A percentile compares a stretch with the other conserved stretches of the same genome.
These are phyloP conservation scores for Rhagoletis zephyria DNA, from an alignment of 1,140 invertebrate species.

Conservation along the genomic window DNA sequence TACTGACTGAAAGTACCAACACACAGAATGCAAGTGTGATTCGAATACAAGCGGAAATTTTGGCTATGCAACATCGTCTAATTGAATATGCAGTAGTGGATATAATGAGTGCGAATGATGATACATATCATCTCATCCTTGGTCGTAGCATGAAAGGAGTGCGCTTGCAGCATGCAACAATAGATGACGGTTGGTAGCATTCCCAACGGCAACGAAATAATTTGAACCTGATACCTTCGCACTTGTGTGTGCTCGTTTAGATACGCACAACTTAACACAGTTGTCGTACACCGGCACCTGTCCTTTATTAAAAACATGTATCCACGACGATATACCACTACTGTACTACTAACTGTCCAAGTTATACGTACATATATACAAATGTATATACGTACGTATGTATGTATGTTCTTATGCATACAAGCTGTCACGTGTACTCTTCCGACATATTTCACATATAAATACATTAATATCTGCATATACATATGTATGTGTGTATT, in stretches of 20 bases:
- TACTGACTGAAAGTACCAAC: no score
- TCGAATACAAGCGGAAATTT: background rate
- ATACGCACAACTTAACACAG: background rate
- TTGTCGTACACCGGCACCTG: background rate
- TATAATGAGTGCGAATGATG: background rate
- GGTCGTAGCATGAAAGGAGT: background rate
- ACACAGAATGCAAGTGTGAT: no score
- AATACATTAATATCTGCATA: background rate
- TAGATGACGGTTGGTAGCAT: background rate
- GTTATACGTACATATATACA: background rate
- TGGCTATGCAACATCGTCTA: background rate
- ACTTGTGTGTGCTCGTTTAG: background rate
- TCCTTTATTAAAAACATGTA: no score
- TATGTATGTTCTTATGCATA: background rate
- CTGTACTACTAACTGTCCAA: no score
- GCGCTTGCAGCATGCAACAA: background rate
- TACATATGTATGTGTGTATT: background rate
- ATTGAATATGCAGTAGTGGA: background rate
- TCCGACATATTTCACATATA: background rate
- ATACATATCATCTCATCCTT: background rate
- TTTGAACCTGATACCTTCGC: constrained; percentile 9
- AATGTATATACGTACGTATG: background rate
- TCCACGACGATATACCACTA: no score
- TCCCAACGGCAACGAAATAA: constrained; percentile 3
- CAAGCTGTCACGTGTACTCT: no score